Evolutionary conservation across 2,888 invertebrate genomes (phyloP), one percentile per base, ranked within the genome.

Genomic region (Glomeris marginata): DNA sequence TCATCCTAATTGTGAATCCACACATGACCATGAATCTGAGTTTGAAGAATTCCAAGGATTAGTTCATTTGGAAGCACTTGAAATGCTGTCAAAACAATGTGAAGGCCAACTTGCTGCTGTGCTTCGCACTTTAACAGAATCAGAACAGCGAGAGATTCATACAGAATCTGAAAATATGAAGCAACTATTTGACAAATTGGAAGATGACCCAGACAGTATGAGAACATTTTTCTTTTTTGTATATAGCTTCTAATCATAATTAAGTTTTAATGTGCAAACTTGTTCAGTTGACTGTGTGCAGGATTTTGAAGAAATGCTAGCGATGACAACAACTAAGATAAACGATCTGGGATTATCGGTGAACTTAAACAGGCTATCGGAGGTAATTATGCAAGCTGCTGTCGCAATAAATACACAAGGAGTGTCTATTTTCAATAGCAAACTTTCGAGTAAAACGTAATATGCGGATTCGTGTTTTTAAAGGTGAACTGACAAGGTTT

Each of bases 31-130:
- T 67, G 74, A 28, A 28, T 77, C 47, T 21, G 67, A 87, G 38
- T 88, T 90, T 65, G 90, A 90, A 69, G 84, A 88, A 67, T 81
- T 78, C 68, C 85, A 87, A 71, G 90, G 84, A 11, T 68, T 91
- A 48, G 84, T 88, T 0, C 87, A 91, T 64, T 70, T 90, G 52
- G 92, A 92, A 71, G 91, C 91, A 0, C 66, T 92, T 41, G 90
- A 92, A 69, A 86, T 91, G 77, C 67, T 92, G 2, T 88, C 90
- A 0, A 80, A 77, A 56, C 85, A 87, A 65, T 81, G 83, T 49
- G 75, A 73, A 55, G 76, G 83, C 60, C 79, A 82, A 62, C 73
- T 86, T 58, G 77, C 83, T 54, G 75, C 78, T 18, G 65, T 78
- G 5, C 60, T 81, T 41, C 70, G 75, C 13, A 67, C 72, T 1